Percentiles rank a stretch among this genome's conserved stretches.
phyloP scores from a whole-genome alignment of 1,140 invertebrate species.

The Drosophila tani region DNA sequence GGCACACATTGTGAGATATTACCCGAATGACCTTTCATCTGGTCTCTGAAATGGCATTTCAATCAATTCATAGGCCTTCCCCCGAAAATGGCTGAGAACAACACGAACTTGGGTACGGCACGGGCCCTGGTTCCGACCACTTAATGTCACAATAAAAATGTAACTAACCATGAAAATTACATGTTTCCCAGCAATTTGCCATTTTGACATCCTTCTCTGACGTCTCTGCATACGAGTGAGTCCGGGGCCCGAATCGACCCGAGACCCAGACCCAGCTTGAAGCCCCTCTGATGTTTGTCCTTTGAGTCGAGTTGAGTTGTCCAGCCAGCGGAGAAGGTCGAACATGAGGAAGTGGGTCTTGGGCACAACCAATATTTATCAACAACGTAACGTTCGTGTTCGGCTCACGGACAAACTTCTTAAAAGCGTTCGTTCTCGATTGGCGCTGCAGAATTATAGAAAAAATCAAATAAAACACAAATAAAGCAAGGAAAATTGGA shows the following conservation, averaged over 20 bases:
- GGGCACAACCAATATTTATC: slow-evolving; percentile 78
- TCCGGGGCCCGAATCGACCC: neutral
- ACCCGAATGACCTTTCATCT: slow-evolving; percentile 64
- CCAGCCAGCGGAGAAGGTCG: slow-evolving; percentile 33
- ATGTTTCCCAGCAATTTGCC: slow-evolving; percentile 82
- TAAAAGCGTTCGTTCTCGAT: slow-evolving; percentile 58
- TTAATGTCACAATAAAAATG: slow-evolving; percentile 84
- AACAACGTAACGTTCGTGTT: slow-evolving; percentile 78
- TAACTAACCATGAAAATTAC: slow-evolving; percentile 83
- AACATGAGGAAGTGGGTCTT: slow-evolving; percentile 10
- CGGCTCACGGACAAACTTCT: slow-evolving; percentile 71
- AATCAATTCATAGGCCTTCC: slow-evolving; percentile 71
- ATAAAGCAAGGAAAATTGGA: slow-evolving; percentile 54
- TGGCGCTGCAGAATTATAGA: slow-evolving; percentile 69
- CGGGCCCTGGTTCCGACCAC: slow-evolving; percentile 56
- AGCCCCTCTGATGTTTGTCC: slow-evolving; percentile 45
- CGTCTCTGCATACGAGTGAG: slow-evolving; percentile 63
- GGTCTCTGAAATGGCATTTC: slow-evolving; percentile 59
- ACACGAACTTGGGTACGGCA: slow-evolving; percentile 28
- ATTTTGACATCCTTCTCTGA: slow-evolving; percentile 69
- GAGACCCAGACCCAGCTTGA: slow-evolving; percentile 7
- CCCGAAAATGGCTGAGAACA: slow-evolving; percentile 29
- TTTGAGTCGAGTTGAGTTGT: slow-evolving; percentile 40
- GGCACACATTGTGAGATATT: slow-evolving; percentile 50
- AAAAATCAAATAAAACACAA: slow-evolving; percentile 72